A percentile compares a stretch with the other conserved stretches of the same genome.
These are phyloP conservation scores for Struthio camelus DNA, from an alignment of 2,113 vertebrate species.

Conservation along the genomic window DNA sequence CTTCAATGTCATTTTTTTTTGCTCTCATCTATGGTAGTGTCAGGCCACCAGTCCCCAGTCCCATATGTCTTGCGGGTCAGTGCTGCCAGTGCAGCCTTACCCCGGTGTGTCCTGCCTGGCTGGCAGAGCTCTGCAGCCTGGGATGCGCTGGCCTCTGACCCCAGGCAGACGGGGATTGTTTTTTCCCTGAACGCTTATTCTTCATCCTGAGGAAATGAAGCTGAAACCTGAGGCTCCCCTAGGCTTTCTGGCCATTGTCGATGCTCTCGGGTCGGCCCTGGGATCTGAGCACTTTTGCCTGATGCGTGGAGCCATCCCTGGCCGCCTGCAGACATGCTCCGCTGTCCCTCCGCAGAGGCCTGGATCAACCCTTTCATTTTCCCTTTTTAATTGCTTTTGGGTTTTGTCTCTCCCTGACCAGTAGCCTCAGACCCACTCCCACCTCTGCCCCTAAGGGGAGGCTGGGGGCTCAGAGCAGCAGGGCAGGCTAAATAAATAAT, in stretches of 20 bases:
- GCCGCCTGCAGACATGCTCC: background rate
- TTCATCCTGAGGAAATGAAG: fast-evolving
- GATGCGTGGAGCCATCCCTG: fast-evolving
- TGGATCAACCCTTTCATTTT: background rate
- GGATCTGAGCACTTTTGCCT: background rate
- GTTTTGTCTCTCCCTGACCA: background rate
- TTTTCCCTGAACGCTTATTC: background rate
- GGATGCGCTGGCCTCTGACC: fast-evolving
- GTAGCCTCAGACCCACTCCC: background rate
- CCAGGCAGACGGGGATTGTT: fast-evolving
- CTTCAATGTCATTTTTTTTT: no score
- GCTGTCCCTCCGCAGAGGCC: background rate
- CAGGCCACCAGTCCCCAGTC: no score
- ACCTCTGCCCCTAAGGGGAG: fast-evolving
- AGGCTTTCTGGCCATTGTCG: fast-evolving
- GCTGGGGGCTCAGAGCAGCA: fast-evolving
- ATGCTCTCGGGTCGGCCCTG: background rate
- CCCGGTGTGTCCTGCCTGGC: fast-evolving
- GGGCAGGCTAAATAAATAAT: background rate
- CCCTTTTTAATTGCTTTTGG: background rate
- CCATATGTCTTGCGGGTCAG: no score
- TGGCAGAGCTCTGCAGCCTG: fast-evolving
- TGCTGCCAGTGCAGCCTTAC: no score
- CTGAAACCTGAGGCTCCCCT: background rate
- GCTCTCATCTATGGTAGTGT: no score